Conservation (phyloP, 2,113 vertebrate genomes). For the Caranx ignobilis region DNA sequence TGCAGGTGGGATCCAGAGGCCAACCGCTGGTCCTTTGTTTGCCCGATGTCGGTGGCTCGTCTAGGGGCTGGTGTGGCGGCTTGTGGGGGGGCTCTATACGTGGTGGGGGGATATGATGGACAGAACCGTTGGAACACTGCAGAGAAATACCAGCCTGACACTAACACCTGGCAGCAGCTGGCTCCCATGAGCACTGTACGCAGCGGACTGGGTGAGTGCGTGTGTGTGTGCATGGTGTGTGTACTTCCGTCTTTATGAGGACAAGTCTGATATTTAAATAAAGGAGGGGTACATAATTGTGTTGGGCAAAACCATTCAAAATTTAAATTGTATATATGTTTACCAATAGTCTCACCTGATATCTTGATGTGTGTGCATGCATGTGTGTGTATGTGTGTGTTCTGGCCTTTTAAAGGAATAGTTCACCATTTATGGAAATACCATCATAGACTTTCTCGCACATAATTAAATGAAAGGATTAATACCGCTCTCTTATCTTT, state of each 20-base stretch:
- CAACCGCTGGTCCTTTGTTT: conserved; percentile 83
- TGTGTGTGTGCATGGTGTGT: no score
- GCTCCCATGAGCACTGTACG: conserved; percentile 83
- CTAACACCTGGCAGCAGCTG: conserved; percentile 83
- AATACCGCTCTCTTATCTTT: not conserved
- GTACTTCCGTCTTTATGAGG: not conserved
- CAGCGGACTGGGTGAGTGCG: conserved; percentile 84
- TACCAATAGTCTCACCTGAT: not conserved
- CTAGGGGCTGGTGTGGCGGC: conserved; percentile 84
- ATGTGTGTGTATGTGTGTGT: not conserved
- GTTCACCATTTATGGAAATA: not conserved
- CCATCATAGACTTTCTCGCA: not conserved
- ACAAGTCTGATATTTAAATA: not conserved
- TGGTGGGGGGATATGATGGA: conserved; percentile 86
- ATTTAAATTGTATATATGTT: not conserved
- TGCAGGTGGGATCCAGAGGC: conserved; percentile 87
- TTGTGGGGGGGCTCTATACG: conserved; percentile 84
- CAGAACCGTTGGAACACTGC: conserved; percentile 83
- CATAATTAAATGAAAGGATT: not conserved
- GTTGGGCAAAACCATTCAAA: no score
- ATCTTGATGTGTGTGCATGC: not conserved
- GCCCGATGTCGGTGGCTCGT: conserved; percentile 84
- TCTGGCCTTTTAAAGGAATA: conserved; percentile 22
- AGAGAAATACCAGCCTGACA: conserved; percentile 86
- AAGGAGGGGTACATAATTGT: not conserved